Percentiles rank a stretch among this genome's conserved stretches.
Conservation (phyloP, 2,797 vertebrate species). For the Cetoscarus ocellatus region DNA sequence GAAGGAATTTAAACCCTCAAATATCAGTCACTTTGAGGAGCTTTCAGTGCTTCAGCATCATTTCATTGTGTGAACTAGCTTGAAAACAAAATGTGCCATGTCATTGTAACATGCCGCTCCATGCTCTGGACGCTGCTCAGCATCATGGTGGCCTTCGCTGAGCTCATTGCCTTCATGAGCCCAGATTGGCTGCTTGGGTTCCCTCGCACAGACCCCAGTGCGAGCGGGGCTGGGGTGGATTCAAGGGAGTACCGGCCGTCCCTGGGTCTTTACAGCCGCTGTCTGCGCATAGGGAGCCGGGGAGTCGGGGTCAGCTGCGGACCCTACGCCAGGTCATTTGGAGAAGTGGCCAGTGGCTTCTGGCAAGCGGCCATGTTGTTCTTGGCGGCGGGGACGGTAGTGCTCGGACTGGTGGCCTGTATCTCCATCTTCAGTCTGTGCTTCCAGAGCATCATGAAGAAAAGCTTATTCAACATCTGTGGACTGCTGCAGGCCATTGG, state of each 20-base stretch:
- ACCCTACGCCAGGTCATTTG: slow-evolving; percentile 91
- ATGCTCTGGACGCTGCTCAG: slow-evolving; percentile 99
- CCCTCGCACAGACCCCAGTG: slow-evolving; percentile 78
- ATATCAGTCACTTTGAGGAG: slow-evolving; percentile 10
- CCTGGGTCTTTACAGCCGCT: slow-evolving; percentile 94
- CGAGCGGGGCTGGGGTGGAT: slow-evolving; percentile 43
- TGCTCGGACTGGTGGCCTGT: slow-evolving; percentile 92
- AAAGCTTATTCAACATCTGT: slow-evolving; percentile 98
- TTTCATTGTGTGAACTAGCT: not conserved
- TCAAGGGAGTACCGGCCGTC: slow-evolving; percentile 85
- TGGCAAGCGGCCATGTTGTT: slow-evolving; percentile 98
- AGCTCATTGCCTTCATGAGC: slow-evolving; percentile 98
- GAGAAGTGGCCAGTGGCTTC: slow-evolving; percentile 96
- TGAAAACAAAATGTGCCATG: slow-evolving; percentile 93
- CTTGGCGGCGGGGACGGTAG: slow-evolving; percentile 91
- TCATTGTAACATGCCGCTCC: slow-evolving; percentile 97
- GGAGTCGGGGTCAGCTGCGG: slow-evolving; percentile 89
- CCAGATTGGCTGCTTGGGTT: slow-evolving; percentile 93
- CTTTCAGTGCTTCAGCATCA: not conserved
- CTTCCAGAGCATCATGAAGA: slow-evolving; percentile 97
- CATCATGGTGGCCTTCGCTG: slow-evolving; percentile 94
- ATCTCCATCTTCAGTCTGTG: slow-evolving; percentile 97
- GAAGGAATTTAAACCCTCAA: slow-evolving; percentile 47
- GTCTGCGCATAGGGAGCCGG: slow-evolving; percentile 80
- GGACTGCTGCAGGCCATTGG: slow-evolving; percentile 96